Evolutionary conservation across 2,797 vertebrate genomes (phyloP), one percentile per base, ranked within the genome.

Genomic region (Coreius guichenoti): DNA sequence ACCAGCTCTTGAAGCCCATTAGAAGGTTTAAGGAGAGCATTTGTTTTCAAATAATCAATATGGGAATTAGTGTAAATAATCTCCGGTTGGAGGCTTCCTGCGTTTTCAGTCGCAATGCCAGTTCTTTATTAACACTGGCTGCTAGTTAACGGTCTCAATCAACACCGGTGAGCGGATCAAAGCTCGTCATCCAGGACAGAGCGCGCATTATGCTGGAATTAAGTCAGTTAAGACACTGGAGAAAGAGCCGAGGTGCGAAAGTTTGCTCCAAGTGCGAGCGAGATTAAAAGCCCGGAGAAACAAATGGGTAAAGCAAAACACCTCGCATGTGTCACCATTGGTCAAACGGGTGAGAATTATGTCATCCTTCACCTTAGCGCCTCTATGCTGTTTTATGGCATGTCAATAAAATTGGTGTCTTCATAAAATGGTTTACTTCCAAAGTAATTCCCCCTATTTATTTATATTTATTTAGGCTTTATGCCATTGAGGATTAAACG

Each of bases 171-270:
- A 76, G 12, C 65, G 90, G 88, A 95, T 95, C 93, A 95, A 95
- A 95, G 93, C 89, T 14, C 63, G 61, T 74, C 87, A 63, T 86
- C 76, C 74, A 21, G 87, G 82, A 61, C 88, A 73, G 89, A 82
- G 86, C 92, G 90, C 90, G 93, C 91, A 92, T 93, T 92, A 91
- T 87, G 29, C 61, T 72, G 87, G 89, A 93, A 91, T 91, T 92
- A 72, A 91, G 88, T 67, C 85, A 83, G 17, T 90, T 91, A 72
- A 90, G 87, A 83, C 87, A 82, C n/a, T 14, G 80, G 72, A 79
- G 88, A 75, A 82, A 11, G 17, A 17, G 1, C 67, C 75, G 85
- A 91, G 90, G 90, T 92, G 92, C 84, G 85, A 92, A 87, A 61
- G 81, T 92, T 93, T 92, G 90, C 86, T 84, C 74, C 88, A 90